Percentiles rank a stretch among this genome's conserved stretches.
These are phyloP conservation scores for Probaryconus sp. DNA, from an alignment of 1,140 invertebrate species.

Conservation along the genomic window DNA sequence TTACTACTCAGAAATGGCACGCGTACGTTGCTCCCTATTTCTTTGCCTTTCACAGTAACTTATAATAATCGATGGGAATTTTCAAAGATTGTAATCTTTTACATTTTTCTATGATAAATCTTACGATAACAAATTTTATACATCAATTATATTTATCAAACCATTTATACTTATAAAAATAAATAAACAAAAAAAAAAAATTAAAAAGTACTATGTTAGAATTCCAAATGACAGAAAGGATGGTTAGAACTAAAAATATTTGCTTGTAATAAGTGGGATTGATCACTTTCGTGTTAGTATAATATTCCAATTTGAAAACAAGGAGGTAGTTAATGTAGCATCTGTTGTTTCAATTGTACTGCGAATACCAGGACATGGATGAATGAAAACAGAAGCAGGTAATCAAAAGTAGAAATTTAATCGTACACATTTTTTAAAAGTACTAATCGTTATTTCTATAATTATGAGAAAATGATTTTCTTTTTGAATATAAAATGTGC, in stretches of 20 bases:
- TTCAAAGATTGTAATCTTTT: conserved; percentile 5
- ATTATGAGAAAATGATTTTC: too few relatives aligned
- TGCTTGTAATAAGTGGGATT: too few relatives aligned
- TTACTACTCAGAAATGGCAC: conserved; percentile 46
- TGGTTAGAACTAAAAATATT: too few relatives aligned
- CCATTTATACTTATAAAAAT: not conserved
- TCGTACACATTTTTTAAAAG: not conserved
- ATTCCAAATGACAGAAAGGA: too few relatives aligned
- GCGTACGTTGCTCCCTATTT: conserved; percentile 37
- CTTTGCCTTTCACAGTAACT: conserved; percentile 40
- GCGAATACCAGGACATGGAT: not conserved
- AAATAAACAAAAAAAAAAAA: too few relatives aligned
- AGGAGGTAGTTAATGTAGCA: conserved; percentile 23
- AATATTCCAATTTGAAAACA: conserved; percentile 20
- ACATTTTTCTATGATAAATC: not conserved
- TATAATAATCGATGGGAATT: conserved; percentile 32
- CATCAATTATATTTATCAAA: too few relatives aligned
- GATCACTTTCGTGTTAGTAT: conserved; percentile 23
- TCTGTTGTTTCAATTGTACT: conserved; percentile 15
- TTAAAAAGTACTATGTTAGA: too few relatives aligned
- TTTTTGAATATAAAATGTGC: too few relatives aligned
- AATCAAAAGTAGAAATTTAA: not conserved
- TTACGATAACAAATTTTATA: too few relatives aligned
- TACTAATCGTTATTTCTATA: too few relatives aligned
- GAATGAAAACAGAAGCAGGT: conserved; percentile 1